A percentile compares a stretch with the other conserved stretches of the same genome.
Evolutionary conservation across 1,140 invertebrate genomes (phyloP).

Genomic region (Paraescarpia echinospica): DNA sequence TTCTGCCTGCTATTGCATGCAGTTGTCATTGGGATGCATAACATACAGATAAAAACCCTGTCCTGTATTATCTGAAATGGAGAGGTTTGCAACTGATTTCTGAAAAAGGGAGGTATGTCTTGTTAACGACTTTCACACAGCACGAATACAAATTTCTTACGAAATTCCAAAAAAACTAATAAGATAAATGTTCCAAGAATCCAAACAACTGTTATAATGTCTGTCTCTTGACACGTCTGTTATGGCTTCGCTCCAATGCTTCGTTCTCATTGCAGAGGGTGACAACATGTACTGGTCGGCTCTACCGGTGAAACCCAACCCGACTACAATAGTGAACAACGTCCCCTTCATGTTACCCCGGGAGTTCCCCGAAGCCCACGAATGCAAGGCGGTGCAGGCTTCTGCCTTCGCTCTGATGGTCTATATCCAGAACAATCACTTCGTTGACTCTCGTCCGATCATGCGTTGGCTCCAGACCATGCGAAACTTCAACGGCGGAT

Average conservation of each 20-base stretch:
- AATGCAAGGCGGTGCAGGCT: constrained; percentile 13
- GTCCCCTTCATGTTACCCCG: not conserved
- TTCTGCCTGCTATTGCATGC: too few species aligned
- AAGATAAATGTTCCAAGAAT: too few species aligned
- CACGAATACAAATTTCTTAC: too few species aligned
- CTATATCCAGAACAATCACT: constrained; percentile 10
- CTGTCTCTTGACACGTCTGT: too few species aligned
- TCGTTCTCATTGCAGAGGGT: not conserved
- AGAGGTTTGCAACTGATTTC: too few species aligned
- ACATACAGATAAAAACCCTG: too few species aligned
- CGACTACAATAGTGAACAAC: not conserved
- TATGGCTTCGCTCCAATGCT: not conserved
- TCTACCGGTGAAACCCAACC: not conserved
- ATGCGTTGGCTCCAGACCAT: constrained; percentile 21
- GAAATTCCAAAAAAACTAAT: too few species aligned
- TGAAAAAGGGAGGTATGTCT: too few species aligned
- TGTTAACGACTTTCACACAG: too few species aligned
- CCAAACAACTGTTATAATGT: too few species aligned
- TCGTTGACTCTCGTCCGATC: not conserved
- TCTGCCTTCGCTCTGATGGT: constrained; percentile 16
- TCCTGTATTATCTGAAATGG: too few species aligned
- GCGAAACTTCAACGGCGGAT: not conserved
- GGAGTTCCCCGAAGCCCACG: not conserved
- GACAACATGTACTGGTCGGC: constrained; percentile 16
- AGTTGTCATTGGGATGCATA: too few species aligned